phyloP scores from a whole-genome alignment of 2,113 vertebrate species.

The Microcebus lehilahytsara region DNA sequence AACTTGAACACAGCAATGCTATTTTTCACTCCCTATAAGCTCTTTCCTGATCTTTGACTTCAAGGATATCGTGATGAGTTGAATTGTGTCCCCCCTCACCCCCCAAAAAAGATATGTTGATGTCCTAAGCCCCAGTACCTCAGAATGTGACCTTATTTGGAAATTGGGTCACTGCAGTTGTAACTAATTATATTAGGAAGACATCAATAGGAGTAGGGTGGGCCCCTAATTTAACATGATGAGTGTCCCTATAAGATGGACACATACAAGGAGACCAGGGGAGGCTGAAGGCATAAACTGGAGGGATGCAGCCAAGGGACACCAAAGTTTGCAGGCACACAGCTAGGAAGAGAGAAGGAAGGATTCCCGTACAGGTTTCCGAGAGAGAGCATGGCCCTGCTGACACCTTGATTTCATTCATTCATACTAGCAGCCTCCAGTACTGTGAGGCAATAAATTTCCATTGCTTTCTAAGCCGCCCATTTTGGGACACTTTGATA shows the following conservation, averaged over 20 bases:
- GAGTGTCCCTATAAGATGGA: not conserved
- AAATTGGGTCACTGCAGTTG: not conserved
- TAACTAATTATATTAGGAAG: not conserved
- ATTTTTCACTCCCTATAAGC: not conserved
- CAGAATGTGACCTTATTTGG: not conserved
- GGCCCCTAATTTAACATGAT: not conserved
- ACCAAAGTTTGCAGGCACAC: too few species aligned
- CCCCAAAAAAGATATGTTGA: not conserved
- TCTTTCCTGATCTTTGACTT: not conserved
- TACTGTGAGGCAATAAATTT: too few species aligned
- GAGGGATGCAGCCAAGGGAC: not conserved
- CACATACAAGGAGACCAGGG: accelerated
- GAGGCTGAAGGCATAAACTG: not conserved
- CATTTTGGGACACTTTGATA: not conserved
- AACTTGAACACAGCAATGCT: not conserved
- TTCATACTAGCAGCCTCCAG: not conserved
- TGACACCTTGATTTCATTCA: not conserved
- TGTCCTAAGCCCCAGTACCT: not conserved
- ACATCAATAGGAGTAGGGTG: not conserved
- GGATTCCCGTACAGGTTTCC: not conserved
- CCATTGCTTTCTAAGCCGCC: not conserved
- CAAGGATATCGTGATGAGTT: not conserved
- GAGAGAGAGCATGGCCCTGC: not conserved
- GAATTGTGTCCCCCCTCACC: not conserved
- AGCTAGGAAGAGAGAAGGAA: not conserved